These are phyloP conservation scores for Blastobasis lacticolella DNA, from an alignment of 2,888 invertebrate genomes.

Conservation along the genomic window DNA sequence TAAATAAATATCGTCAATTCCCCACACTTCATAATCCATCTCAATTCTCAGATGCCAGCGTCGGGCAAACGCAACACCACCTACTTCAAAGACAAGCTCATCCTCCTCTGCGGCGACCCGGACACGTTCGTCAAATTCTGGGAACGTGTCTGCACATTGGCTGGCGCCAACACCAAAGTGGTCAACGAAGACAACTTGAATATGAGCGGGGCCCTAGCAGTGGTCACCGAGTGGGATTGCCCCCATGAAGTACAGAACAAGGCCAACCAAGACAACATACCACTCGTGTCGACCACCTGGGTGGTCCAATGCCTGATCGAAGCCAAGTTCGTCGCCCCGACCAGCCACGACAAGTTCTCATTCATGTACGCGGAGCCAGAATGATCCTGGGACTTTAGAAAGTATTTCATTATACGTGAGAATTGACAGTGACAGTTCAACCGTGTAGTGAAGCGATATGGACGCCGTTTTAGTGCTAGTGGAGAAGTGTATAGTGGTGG, in stretches of 20 bases:
- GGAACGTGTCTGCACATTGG: slow-evolving; percentile 74
- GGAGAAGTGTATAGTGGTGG: slow-evolving; percentile 4
- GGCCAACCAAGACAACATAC: slow-evolving; percentile 74
- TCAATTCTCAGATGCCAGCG: slow-evolving; percentile 33
- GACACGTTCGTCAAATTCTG: slow-evolving; percentile 75
- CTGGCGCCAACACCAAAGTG: slow-evolving; percentile 66
- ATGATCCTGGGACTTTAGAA: slow-evolving; percentile 69
- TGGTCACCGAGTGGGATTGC: slow-evolving; percentile 78
- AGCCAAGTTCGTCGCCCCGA: slow-evolving; percentile 65
- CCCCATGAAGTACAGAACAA: slow-evolving; percentile 69
- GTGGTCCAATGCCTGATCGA: slow-evolving; percentile 79
- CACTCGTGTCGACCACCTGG: slow-evolving; percentile 81
- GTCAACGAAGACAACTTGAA: slow-evolving; percentile 65
- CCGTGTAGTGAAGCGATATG: background rate
- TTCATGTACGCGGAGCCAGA: slow-evolving; percentile 70
- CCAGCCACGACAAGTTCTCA: slow-evolving; percentile 67
- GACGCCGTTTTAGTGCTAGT: slow-evolving; percentile 14
- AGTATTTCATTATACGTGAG: slow-evolving; percentile 67
- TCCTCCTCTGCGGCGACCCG: slow-evolving; percentile 67
- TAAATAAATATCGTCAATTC: too few species aligned
- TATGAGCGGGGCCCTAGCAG: slow-evolving; percentile 57
- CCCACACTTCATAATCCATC: background rate
- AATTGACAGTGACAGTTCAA: slow-evolving; percentile 39
- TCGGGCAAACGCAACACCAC: slow-evolving; percentile 46
- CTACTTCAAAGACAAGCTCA: slow-evolving; percentile 65